phyloP scores from a whole-genome alignment of 53 echinoderm and acorn worm genomes.

The Echinarachnius parma region DNA sequence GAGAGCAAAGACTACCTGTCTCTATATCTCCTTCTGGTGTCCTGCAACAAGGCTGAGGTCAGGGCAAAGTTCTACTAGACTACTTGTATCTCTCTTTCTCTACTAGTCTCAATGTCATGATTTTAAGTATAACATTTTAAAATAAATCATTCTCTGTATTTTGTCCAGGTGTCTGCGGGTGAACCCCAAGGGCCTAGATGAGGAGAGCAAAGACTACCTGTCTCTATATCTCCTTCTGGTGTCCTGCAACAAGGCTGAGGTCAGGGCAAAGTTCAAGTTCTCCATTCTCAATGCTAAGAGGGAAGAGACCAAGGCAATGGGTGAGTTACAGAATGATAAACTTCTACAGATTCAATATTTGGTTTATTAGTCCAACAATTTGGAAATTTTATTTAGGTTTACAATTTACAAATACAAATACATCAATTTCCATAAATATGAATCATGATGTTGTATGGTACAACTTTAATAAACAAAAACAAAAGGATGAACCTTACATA shows the following conservation, averaged over 20 bases:
- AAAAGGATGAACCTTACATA: too few relatives aligned
- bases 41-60: constrained; percentile 94
- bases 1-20: constrained; percentile 98
- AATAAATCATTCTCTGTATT: constrained; percentile 1
- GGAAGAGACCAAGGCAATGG: constrained; percentile 98
- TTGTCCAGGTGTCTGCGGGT: constrained; percentile 86
- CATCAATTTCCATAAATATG: too few relatives aligned
- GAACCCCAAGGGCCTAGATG: constrained; percentile 97
- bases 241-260: constrained; percentile 92
- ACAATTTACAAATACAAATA: too few relatives aligned
- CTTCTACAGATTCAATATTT: too few relatives aligned
- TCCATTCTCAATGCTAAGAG: constrained; percentile 95
- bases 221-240: constrained; percentile 88
- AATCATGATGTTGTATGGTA: too few relatives aligned
- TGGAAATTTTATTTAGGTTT: too few relatives aligned
- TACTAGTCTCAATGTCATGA: constrained; percentile 89
- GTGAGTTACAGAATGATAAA: constrained; percentile 50
- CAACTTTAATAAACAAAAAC: too few relatives aligned
- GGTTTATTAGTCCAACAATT: too few relatives aligned
- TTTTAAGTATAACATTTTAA: too few relatives aligned
- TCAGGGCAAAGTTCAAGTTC: constrained; percentile 96
- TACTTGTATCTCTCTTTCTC: too few relatives aligned
- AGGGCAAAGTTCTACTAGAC: constrained; percentile 96
- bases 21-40: constrained; percentile 82
- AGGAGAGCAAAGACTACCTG: constrained; percentile 96